Conservation (phyloP, 2,113 vertebrate genomes). For the Alethe diademata region DNA sequence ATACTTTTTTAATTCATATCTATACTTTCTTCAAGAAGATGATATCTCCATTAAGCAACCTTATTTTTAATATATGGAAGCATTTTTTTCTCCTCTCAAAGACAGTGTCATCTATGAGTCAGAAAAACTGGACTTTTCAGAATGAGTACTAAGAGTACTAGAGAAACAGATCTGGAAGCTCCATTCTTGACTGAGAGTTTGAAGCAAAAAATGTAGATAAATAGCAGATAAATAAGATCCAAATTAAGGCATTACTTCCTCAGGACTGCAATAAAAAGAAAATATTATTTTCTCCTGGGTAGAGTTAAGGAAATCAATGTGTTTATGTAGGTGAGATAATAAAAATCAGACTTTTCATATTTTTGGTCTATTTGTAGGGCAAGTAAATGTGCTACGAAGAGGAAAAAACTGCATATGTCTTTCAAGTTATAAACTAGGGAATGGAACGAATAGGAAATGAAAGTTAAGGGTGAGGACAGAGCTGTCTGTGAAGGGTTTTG, state of each 20-base stretch:
- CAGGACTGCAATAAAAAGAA: constrained; percentile 34
- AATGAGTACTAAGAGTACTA: neutral
- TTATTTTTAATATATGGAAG: neutral
- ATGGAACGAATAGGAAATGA: neutral
- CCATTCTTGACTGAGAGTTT: neutral
- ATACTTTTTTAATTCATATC: neutral
- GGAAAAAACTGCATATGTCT: neutral
- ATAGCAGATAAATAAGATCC: neutral
- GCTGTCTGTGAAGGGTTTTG: neutral
- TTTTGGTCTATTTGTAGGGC: constrained; percentile 1
- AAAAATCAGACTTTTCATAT: constrained; percentile 12
- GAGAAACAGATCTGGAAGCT: neutral
- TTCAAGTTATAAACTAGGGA: neutral
- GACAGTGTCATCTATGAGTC: neutral
- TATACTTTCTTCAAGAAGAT: neutral
- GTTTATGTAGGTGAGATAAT: constrained; percentile 18
- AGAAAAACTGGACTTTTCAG: neutral
- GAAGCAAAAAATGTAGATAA: neutral
- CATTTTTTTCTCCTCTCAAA: neutral
- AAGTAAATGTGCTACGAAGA: neutral
- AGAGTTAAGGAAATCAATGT: neutral
- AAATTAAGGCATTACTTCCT: neutral
- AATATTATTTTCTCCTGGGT: neutral
- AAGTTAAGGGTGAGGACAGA: neutral
- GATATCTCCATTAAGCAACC: neutral